Base-by-base conservation (phyloP, 2,113 vertebrate genomes). In the Potamarius usumacintae region DNA sequence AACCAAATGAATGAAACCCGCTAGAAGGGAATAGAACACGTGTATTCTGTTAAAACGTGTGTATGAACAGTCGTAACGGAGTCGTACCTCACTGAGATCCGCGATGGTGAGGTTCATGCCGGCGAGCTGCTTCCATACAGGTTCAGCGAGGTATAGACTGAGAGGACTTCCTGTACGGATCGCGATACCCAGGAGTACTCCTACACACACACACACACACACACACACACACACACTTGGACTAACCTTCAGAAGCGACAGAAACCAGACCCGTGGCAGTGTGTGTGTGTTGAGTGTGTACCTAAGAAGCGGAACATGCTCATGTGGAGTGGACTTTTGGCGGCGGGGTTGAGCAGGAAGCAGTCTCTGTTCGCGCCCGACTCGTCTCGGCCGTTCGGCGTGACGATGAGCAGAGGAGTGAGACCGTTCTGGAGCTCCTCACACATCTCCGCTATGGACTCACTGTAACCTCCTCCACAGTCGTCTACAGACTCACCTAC, bases 61-160 rank as follows among this genome's bases (percentile, higher is more conserved):
- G 42, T 42, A 42, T 42, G 42, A 42, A 42, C 42, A 12, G 30
- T 74, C 72, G 30, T 22, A 22, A 60, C 22, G 57, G 57, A 60
- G 79, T 42, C 79, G 30, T 90, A 98, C 98, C 96, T 99, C 98
- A 91, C 98, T 99, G 92, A 99, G 98, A 96, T 99, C 98, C 89
- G 98, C 98, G 62, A 99, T 99, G 91, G 97, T 99, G 90, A 99
- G 94, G 93, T 96, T 99, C 98, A 99, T 99, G 90, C 98, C 98
- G 42, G 98, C 98, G 92, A 99, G 96, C 91, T 99, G 98, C 89
- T 99, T 99, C 98, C 98, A 99, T 4, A 99, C 98, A 0, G 98
- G 98, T 92, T 99, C 98, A 0, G 98, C 98, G 78, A 99, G 94
- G 92, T 96, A 99, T 90, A 99, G 96, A 92, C 98, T 99, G 72